Evolutionary conservation across 2,888 invertebrate species (phyloP), one percentile per base, ranked within the genome.

Genomic region (Chymomyza procnemis): DNA sequence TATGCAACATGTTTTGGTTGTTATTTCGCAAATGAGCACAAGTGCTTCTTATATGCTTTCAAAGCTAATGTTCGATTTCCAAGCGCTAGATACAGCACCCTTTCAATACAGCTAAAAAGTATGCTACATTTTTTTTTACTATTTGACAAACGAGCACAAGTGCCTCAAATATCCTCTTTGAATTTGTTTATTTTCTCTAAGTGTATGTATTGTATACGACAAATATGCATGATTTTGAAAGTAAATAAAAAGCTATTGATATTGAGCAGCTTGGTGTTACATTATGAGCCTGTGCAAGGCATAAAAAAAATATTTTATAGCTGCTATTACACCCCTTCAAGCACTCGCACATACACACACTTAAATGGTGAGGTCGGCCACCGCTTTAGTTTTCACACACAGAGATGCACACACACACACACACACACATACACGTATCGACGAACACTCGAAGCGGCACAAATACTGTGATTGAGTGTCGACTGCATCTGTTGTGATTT

Each of bases 401-500:
- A 55, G 26, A 55, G 26, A 26, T 26, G 8, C 26, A 6, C 67
- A 69, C 6, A 58, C 14, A 18, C 22, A 22, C 0, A 47, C 21
- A 41, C 46, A n/a, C 14, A 47, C 47, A 61, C 26, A 22, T 47
- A 41, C 60, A 54, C 46, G 57, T 47, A 34, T 22, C 16, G n/a
- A 22, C 67, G 58, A 66, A 64, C 70, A 75, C 79, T 79, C 65
- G 69, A 79, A 75, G 68, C 67, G 66, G 66, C 73, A 78, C 76
- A 73, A 72, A 80, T 74, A 73, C 73, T 59, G 71, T 76, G 80
- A 80, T 80, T 80, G 80, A 80, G 83, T 80, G 83, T 57, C 76
- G 74, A 74, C 83, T 80, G 80, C 80, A 82, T 82, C 83, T 80
- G 83, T 80, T 82, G 75, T 80, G 83, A 82, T 80, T 82, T 82